Evolutionary conservation across 2,797 vertebrate genomes (phyloP), one percentile per base, ranked within the genome.

Genomic region (Phoxinus dragarum): DNA sequence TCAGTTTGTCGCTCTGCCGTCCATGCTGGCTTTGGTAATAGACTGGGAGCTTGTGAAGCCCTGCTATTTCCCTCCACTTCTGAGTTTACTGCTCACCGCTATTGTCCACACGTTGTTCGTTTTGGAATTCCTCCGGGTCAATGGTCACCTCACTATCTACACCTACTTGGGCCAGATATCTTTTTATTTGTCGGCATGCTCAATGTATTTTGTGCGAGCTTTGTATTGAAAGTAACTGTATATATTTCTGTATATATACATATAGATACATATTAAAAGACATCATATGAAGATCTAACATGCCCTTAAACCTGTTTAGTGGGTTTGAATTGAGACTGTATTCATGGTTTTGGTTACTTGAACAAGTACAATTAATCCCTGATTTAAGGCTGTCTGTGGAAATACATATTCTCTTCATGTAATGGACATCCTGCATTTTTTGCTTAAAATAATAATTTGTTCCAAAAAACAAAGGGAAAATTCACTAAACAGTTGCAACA

Each of bases 191-290:
- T 94, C 93, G 91, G 94, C 94, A 94, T 95, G 94, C 90, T 93
- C 92, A 80, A 80, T 94, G 93, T 95, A 93, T 93, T 94, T 93
- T 91, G 94, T 93, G 84, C 90, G 90, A 92, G 92, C 92, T 88
- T 89, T 92, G 91, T 93, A 94, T 92, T 93, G 87, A 93, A 90
- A 93, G 92, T 94, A 93, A 88, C 95, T 93, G 87, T 93, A 84
- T 82, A 90, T 82, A 88, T 91, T 90, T 91, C 90, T 94, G 92
- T 94, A 93, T 90, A 93, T 94, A 94, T 88, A 93, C 91, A 92
- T 93, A 93, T 94, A 94, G 95, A 96, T 95, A 95, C 94, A 93
- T 91, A 92, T 84, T 81, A 88, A 92, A 88, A 90, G 86, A 88
- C 90, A 90, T 92, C 90, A 88, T 89, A 90, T 88, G 87, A 94